Percentiles rank a stretch among this genome's conserved stretches.
phyloP scores from a whole-genome alignment of 2,797 vertebrate species.

The Falco peregrinus region DNA sequence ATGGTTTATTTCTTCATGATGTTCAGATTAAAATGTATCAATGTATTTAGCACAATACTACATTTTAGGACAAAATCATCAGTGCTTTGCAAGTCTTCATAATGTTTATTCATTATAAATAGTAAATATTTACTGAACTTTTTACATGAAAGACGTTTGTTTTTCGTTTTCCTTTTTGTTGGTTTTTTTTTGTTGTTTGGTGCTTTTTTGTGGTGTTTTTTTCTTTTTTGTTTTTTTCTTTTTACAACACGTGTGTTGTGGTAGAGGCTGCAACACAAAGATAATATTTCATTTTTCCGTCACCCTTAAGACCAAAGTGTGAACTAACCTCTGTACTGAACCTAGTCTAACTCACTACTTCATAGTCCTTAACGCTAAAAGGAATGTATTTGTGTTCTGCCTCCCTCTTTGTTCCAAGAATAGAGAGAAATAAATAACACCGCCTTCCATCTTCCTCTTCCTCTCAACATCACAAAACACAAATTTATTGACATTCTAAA shows the following conservation, averaged over 20 bases:
- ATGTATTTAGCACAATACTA: slow-evolving; percentile 62
- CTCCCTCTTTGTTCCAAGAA: slow-evolving; percentile 75
- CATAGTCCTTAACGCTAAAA: slow-evolving; percentile 77
- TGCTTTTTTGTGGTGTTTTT: background rate
- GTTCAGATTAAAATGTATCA: slow-evolving; percentile 59
- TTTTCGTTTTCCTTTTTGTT: background rate
- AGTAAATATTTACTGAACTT: slow-evolving; percentile 93
- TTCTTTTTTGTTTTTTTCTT: background rate
- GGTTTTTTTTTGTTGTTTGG: background rate
- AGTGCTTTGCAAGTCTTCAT: slow-evolving; percentile 77
- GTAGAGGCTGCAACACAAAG: slow-evolving; percentile 84
- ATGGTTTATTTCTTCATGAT: slow-evolving; percentile 67
- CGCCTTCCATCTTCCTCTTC: slow-evolving; percentile 65
- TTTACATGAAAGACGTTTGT: slow-evolving; percentile 86
- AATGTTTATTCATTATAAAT: slow-evolving; percentile 96
- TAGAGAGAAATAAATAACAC: slow-evolving; percentile 88
- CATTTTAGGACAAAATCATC: slow-evolving; percentile 69
- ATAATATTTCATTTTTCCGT: slow-evolving; percentile 77
- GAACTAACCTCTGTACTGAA: slow-evolving; percentile 77
- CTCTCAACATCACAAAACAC: slow-evolving; percentile 73
- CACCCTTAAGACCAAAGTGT: slow-evolving; percentile 83
- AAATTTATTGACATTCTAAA: slow-evolving; percentile 84
- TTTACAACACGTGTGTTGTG: slow-evolving; percentile 83
- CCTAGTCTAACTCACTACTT: slow-evolving; percentile 77
- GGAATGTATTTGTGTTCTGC: slow-evolving; percentile 83